Conservation (phyloP, 2,113 vertebrate genomes). For the Scytalopus superciliaris region DNA sequence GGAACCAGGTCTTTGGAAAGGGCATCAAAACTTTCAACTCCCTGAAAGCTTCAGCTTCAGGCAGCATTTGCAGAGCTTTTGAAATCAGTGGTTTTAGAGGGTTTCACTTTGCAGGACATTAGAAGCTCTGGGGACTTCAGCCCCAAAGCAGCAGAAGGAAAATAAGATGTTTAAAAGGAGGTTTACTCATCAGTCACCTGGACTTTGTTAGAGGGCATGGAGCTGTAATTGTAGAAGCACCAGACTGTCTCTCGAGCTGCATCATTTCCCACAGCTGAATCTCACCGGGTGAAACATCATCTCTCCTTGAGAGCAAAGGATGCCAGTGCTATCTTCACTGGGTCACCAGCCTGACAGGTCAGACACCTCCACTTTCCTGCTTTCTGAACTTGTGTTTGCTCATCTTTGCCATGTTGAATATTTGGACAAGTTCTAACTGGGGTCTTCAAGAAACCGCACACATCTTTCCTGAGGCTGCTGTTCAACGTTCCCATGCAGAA, state of each 20-base stretch:
- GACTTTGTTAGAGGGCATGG: neutral
- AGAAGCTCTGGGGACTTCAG: neutral
- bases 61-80: neutral
- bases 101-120: neutral
- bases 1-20: neutral
- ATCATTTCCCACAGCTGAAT: neutral
- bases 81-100: neutral
- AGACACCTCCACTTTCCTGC: neutral
- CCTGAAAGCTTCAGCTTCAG: neutral
- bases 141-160: neutral
- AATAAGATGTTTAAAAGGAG: neutral
- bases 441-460: neutral
- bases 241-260: neutral
- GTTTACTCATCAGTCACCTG: neutral
- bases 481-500: neutral
- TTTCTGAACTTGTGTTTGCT: neutral
- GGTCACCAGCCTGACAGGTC: neutral
- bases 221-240: neutral
- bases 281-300: neutral
- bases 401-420: neutral
- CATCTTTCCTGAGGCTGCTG: neutral
- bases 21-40: neutral
- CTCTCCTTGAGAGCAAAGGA: neutral
- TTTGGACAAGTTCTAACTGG: neutral
- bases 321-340: fast-evolving